These are phyloP conservation scores for Clarias batrachus DNA, from an alignment of 2,113 vertebrate species.

Conservation along the genomic window DNA sequence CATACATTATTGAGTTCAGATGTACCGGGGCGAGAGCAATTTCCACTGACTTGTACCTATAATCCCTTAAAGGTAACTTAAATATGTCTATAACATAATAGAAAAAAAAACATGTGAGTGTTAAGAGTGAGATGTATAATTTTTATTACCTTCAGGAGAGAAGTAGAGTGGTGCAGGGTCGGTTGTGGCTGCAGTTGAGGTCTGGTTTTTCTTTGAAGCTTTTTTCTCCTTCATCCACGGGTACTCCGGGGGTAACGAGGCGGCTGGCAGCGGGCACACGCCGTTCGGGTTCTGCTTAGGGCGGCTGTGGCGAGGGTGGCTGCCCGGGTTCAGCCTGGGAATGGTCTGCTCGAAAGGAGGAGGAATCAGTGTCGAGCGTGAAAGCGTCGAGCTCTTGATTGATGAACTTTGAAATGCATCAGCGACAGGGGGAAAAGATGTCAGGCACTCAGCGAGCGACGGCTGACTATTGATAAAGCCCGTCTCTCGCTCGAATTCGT, in stretches of 20 bases:
- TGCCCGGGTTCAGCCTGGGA: slow-evolving; percentile 88
- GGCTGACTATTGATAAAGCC: slow-evolving; percentile 99
- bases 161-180: slow-evolving; percentile 83
- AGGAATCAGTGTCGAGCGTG: slow-evolving; percentile 97
- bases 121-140: background rate
- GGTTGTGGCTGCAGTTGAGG: slow-evolving; percentile 71
- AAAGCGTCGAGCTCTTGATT: slow-evolving; percentile 99
- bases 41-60: background rate
- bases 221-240: slow-evolving; percentile 99
- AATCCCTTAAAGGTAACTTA: background rate
- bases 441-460: slow-evolving; percentile 99
- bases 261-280: slow-evolving; percentile 79
- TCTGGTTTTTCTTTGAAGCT: slow-evolving; percentile 83
- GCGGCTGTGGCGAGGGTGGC: slow-evolving; percentile 90
- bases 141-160: slow-evolving; percentile 91
- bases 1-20: background rate
- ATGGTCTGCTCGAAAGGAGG: slow-evolving; percentile 98
- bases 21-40: background rate
- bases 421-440: slow-evolving; percentile 99
- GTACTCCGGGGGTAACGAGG: slow-evolving; percentile 85
- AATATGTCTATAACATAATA: background rate
- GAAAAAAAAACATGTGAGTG: background rate
- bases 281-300: slow-evolving; percentile 82
- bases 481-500: slow-evolving; percentile 99
- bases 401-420: slow-evolving; percentile 99